Evolutionary conservation across 1,140 invertebrate genomes (phyloP).

Genomic region (Drosophila obscura): DNA sequence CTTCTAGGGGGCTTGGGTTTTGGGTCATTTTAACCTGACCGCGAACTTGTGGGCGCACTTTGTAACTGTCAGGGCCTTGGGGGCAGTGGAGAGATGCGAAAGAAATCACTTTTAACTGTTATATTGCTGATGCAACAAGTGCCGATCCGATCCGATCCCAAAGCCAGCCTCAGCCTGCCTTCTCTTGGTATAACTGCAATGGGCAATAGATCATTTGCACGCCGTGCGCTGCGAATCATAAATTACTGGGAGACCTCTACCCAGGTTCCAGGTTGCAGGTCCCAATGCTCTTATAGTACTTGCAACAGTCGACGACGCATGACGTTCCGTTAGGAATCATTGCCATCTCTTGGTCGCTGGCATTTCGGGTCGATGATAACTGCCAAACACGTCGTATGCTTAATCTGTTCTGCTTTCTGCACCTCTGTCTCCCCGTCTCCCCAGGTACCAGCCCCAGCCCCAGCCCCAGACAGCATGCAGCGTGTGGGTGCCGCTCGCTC

Average conservation of each 20-base stretch:
- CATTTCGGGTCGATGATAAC: slow-evolving; percentile 48
- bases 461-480: too few species aligned
- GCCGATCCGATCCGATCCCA: slow-evolving; percentile 35
- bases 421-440: slow-evolving; percentile 6
- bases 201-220: slow-evolving; percentile 76
- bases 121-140: slow-evolving; percentile 71
- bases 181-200: slow-evolving; percentile 46
- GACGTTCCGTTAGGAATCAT: slow-evolving; percentile 65
- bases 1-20: slow-evolving; percentile 17
- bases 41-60: slow-evolving; percentile 69
- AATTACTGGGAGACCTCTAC: slow-evolving; percentile 50
- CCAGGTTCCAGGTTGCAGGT: slow-evolving; percentile 2
- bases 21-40: slow-evolving; percentile 65
- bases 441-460: not conserved
- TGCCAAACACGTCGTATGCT: slow-evolving; percentile 77
- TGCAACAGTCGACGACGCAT: slow-evolving; percentile 47
- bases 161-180: not conserved
- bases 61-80: slow-evolving; percentile 60
- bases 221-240: slow-evolving; percentile 77
- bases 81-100: slow-evolving; percentile 23
- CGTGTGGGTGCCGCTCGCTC: slow-evolving; percentile 61
- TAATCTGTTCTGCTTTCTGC: slow-evolving; percentile 56
- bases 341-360: slow-evolving; percentile 51
- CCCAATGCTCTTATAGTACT: not conserved
- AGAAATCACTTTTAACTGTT: slow-evolving; percentile 73